Evolutionary conservation across 2,797 vertebrate genomes (phyloP).

Genomic region (Lophius americanus): DNA sequence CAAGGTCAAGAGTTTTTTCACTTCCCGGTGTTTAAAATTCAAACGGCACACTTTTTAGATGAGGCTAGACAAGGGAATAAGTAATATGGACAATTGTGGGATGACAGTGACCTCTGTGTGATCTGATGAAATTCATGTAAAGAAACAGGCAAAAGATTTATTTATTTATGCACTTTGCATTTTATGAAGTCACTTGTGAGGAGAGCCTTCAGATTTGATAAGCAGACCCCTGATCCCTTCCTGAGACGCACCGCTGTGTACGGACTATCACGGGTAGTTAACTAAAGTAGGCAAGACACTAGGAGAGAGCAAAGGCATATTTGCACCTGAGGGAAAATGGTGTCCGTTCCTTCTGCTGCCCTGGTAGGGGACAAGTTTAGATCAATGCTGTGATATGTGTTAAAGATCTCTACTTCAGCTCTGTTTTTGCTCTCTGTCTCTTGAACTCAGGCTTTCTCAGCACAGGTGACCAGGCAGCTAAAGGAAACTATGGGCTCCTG

Average conservation of each 20-base stretch:
- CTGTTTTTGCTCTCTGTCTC: slow-evolving; percentile 40
- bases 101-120: slow-evolving; percentile 42
- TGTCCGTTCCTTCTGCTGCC: slow-evolving; percentile 48
- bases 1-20: slow-evolving; percentile 62
- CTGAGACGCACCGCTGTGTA: slow-evolving; percentile 21
- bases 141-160: slow-evolving; percentile 38
- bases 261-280: slow-evolving; percentile 39
- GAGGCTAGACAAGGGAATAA: slow-evolving; percentile 50
- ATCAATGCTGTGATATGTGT: slow-evolving; percentile 55
- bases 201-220: slow-evolving; percentile 43
- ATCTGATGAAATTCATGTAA: slow-evolving; percentile 46
- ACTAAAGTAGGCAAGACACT: slow-evolving; percentile 42
- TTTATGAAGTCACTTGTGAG: slow-evolving; percentile 40
- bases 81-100: slow-evolving; percentile 40
- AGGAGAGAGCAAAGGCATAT: slow-evolving; percentile 51
- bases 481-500: slow-evolving; percentile 97
- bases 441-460: slow-evolving; percentile 93
- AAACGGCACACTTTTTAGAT: slow-evolving; percentile 39
- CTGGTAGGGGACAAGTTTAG: slow-evolving; percentile 43
- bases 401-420: slow-evolving; percentile 38
- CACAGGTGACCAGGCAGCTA: slow-evolving; percentile 98
- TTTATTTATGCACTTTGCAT: slow-evolving; percentile 43
- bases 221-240: slow-evolving; percentile 25
- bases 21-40: slow-evolving; percentile 58
- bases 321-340: slow-evolving; percentile 53